phyloP scores from a whole-genome alignment of 2,888 invertebrate genomes.

The Prosopocoilus inquinatus region DNA sequence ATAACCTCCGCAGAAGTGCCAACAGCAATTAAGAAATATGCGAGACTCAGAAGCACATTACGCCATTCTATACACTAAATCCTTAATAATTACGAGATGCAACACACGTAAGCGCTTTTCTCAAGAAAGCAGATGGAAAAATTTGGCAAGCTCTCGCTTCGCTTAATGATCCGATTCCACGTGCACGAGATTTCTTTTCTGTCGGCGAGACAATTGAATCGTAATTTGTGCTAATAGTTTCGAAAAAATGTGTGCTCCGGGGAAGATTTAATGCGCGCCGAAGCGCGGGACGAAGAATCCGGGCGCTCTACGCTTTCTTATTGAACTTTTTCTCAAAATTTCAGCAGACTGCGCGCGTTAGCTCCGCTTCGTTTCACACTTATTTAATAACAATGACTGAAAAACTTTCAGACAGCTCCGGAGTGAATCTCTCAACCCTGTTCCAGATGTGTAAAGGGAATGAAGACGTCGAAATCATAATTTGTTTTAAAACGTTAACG shows the following conservation, averaged over 20 bases:
- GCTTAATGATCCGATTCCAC: conserved; percentile 13
- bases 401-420: conserved; percentile 34
- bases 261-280: neutral
- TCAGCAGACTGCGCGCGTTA: conserved; percentile 41
- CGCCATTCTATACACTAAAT: conserved; percentile 8
- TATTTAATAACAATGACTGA: conserved; percentile 46
- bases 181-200: conserved; percentile 5
- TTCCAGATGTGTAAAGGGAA: no score
- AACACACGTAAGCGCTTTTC: no score
- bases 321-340: conserved; percentile 30
- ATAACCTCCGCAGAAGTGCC: no score
- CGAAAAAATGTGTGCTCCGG: neutral
- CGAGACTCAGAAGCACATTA: conserved; percentile 4
- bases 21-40: neutral
- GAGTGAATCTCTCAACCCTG: conserved; percentile 24
- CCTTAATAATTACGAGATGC: conserved; percentile 8
- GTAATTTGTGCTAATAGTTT: conserved; percentile 1
- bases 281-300: conserved; percentile 5
- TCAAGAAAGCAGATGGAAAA: conserved; percentile 5
- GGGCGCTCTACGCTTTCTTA: conserved; percentile 8
- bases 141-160: conserved; percentile 14
- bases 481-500: no score
- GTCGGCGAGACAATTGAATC: neutral
- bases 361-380: conserved; percentile 44
- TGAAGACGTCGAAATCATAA: no score